Conservation (phyloP, 2,888 invertebrate species). For the Camptogramma bilineatum region DNA sequence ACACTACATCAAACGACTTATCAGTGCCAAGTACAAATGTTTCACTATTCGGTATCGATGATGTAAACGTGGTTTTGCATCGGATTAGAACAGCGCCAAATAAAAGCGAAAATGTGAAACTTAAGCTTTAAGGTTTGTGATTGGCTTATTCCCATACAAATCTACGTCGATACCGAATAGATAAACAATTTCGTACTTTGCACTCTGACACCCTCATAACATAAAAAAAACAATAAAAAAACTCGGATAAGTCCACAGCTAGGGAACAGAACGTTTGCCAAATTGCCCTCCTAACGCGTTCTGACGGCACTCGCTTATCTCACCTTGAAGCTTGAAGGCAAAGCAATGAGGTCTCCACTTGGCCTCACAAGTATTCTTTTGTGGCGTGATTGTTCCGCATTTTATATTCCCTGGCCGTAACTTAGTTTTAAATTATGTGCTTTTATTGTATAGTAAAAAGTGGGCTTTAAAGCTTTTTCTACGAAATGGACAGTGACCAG, state of each 20-base stretch:
- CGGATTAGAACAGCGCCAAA: too few species aligned
- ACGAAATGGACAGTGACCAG: conserved; percentile 14
- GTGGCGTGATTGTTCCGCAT: conserved; percentile 46
- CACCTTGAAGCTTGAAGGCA: conserved; percentile 35
- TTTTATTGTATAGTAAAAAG: conserved; percentile 39
- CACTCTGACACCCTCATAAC: conserved; percentile 33
- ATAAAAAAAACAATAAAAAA: conserved; percentile 25
- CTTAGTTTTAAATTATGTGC: conserved; percentile 38
- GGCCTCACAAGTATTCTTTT: conserved; percentile 34
- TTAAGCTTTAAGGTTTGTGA: too few species aligned
- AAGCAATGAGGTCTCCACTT: conserved; percentile 36
- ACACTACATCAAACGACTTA: too few species aligned
- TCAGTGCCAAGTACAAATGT: too few species aligned
- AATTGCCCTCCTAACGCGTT: conserved; percentile 45
- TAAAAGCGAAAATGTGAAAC: too few species aligned
- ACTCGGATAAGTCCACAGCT: conserved; percentile 32
- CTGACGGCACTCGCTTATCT: conserved; percentile 43
- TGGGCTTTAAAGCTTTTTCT: conserved; percentile 17
- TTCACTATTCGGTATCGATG: too few species aligned
- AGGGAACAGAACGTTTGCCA: conserved; percentile 40
- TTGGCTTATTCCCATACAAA: too few species aligned
- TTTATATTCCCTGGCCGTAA: conserved; percentile 41
- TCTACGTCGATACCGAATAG: too few species aligned
- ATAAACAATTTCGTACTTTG: too few species aligned
- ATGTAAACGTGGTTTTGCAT: too few species aligned